Evolutionary conservation across 2,113 vertebrate genomes (phyloP), one percentile per base, ranked within the genome.

Genomic region (Cryptotis parvus): DNA sequence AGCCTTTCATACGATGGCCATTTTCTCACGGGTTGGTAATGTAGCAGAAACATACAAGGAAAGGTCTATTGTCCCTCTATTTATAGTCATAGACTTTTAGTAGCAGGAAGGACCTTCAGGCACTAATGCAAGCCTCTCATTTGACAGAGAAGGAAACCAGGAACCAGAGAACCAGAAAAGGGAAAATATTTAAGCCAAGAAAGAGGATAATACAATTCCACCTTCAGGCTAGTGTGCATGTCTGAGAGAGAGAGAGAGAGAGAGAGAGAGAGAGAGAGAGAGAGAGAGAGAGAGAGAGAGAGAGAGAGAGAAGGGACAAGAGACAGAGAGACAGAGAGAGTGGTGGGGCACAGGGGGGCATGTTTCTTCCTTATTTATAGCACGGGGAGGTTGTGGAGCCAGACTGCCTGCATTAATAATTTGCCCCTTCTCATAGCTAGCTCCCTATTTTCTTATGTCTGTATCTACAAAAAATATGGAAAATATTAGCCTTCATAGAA

Each of bases 1-100:
- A 92, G 78, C 68, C 65, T 76, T 72, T 94, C 94, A 73, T 1
- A 5, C n/a, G 65, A 85, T 33, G 29, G 85, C 68, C n/a, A 63
- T 70, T 87, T 90, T 66, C 90, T 85, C 29, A 76, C 0, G 0
- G 27, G 27, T 52, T 35, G 45, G 52, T 29, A 83, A 91, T 1
- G 1, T 16, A n/a, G 73, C 65, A 5, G 43, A 85, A 26, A 81
- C 43, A 41, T 2, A 83, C 31, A 61, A 75, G 43, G 16, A 87
- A 86, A 90, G 55, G 58, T 65, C 16, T 45, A 35, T 76, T 84
- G 33, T 43, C 29, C 27, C 45, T 41, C 29, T 82, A 31, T 72
- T 91, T 70, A 69, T 33, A 84, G 52, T 70, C 37, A 26, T 6
- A 37, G 78, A 31, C 69, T 92, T 84, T 87, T 31, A 27, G 58